Base-by-base conservation (phyloP, 2,888 invertebrate genomes). In the Chrysolina oricalcia region DNA sequence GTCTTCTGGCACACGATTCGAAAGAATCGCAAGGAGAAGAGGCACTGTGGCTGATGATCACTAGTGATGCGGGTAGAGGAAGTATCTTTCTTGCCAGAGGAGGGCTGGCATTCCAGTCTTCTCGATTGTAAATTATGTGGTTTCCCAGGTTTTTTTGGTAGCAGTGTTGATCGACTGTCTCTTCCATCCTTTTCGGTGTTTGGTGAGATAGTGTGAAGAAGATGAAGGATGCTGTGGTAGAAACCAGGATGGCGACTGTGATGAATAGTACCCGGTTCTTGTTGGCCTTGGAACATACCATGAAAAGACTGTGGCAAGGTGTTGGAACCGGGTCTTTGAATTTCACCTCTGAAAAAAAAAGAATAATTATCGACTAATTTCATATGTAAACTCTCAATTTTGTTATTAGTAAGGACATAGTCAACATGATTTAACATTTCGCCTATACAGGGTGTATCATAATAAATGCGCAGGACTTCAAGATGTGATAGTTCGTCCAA, bases 71-170 rank as follows among this genome's bases (percentile, higher is more conserved):
- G 3, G 81, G 78, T 5, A 27, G 53, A 2, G 67, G 69, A 0
- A 80, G 59, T 2, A 21, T 17, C 23, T 50, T 40, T 5, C 9
- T 15, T 17, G 64, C 15, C 10, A 21, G 21, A 0, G 91, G 90
- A 0, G 91, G 91, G 83, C 92, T 91, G 0, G 93, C 94, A 0
- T 91, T 87, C 94, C 94, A 94, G 13, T 75, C 67, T 15, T 23
- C 17, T 27, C 23, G 56, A 27, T 8, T 3, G 43, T 50, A 50
- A 8, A 68, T 17, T 17, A 2, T 35, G 68, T 41, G n/a, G 15
- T 53, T 48, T 35, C 68, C 68, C 19, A 50, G 35, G 5, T 35
- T 5, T 13, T 21, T 21, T n/a, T 41, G n/a, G 11, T 23, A 41
- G 13, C 21, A 17, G 2, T 40, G 17, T 48, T 15, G 10, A n/a